Evolutionary conservation across 1,140 invertebrate species (phyloP).

Genomic region (Dinoponera quadriceps): DNA sequence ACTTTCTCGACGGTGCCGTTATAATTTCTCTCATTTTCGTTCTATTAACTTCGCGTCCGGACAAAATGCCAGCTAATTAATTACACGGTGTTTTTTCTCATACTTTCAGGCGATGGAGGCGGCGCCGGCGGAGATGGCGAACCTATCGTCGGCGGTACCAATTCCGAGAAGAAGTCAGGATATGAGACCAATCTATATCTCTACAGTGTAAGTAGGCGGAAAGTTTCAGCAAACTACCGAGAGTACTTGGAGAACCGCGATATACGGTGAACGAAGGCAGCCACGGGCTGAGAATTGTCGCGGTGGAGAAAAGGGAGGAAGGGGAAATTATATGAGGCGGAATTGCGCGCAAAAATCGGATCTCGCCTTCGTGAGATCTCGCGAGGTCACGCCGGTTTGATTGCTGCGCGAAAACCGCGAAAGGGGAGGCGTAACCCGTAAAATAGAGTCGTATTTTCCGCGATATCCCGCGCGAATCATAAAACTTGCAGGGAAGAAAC

Average conservation of each 20-base stretch:
- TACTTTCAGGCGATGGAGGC: conserved; percentile 87
- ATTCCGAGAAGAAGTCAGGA: conserved; percentile 88
- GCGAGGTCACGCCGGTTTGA: too few relatives aligned
- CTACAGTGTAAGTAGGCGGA: conserved; percentile 88
- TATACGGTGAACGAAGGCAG: too few relatives aligned
- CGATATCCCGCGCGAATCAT: neutral
- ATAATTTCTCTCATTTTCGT: neutral
- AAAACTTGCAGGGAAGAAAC: neutral
- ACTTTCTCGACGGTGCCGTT: neutral
- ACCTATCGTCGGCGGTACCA: conserved; percentile 85
- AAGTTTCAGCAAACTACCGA: neutral
- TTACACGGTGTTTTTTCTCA: conserved; percentile 24
- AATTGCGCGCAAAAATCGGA: too few relatives aligned
- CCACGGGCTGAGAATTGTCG: too few relatives aligned
- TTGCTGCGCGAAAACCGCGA: too few relatives aligned
- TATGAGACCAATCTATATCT: conserved; percentile 91
- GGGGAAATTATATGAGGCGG: too few relatives aligned
- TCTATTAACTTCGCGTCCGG: neutral
- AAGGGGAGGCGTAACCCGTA: neutral
- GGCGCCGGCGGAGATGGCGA: conserved; percentile 89
- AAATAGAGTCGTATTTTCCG: neutral
- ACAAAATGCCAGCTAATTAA: conserved; percentile 19
- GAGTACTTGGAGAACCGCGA: too few relatives aligned
- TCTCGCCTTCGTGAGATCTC: too few relatives aligned
- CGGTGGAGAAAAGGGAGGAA: too few relatives aligned